Conservation (phyloP, 2,888 invertebrate genomes). For the Cordilura impudica region DNA sequence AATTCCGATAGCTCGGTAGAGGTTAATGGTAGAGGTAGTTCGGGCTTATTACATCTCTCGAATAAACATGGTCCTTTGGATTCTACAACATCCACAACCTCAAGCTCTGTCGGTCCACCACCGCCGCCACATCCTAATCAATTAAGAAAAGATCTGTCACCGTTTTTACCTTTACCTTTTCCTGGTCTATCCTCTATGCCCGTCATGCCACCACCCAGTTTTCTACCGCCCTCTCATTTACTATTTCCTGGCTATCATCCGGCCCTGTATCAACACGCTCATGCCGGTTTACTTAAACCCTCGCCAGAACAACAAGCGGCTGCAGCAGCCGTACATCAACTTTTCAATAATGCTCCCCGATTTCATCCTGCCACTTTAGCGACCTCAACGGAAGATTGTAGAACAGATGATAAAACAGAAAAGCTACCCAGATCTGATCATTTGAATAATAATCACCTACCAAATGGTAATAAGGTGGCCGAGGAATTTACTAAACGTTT, state of each 20-base stretch:
- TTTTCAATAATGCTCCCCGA: slow-evolving; percentile 69
- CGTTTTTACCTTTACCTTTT: slow-evolving; percentile 83
- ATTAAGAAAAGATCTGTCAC: slow-evolving; percentile 79
- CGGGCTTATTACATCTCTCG: slow-evolving; percentile 66
- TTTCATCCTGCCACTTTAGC: slow-evolving; percentile 65
- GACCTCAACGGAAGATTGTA: slow-evolving; percentile 18
- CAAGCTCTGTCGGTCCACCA: slow-evolving; percentile 5
- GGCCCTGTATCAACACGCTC: slow-evolving; percentile 79
- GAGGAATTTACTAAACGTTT: slow-evolving; percentile 85
- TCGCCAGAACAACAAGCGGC: slow-evolving; percentile 74
- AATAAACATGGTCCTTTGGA: slow-evolving; percentile 67
- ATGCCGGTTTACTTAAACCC: slow-evolving; percentile 75
- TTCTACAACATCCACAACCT: neutral
- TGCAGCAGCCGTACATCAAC: slow-evolving; percentile 73
- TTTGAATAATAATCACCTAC: slow-evolving; percentile 76
- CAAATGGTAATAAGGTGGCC: slow-evolving; percentile 80
- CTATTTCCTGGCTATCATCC: slow-evolving; percentile 82
- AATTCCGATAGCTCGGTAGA: slow-evolving; percentile 90
- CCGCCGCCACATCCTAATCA: slow-evolving; percentile 72
- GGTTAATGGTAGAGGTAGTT: slow-evolving; percentile 82
- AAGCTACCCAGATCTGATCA: slow-evolving; percentile 69
- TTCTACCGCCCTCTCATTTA: slow-evolving; percentile 81
- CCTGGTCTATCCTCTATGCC: slow-evolving; percentile 81
- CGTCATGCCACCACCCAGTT: slow-evolving; percentile 82
- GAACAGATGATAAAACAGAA: slow-evolving; percentile 63